Conservation (phyloP, 2,888 invertebrate genomes). For the Ophioninae sp. region DNA sequence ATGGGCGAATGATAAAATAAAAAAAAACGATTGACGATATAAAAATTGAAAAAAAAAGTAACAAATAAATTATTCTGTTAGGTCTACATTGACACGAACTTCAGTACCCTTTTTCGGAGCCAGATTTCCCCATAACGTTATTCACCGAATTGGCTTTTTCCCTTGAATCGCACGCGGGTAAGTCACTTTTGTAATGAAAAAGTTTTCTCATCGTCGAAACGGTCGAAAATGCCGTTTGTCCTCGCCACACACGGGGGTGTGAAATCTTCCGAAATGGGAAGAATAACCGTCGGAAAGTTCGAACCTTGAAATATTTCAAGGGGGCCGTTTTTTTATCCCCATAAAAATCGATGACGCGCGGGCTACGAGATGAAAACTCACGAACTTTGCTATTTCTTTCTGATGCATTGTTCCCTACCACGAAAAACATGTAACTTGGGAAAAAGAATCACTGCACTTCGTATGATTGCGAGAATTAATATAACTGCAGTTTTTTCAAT, state of each 20-base stretch:
- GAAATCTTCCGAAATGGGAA: conserved; percentile 16
- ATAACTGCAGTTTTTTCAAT: too few relatives aligned
- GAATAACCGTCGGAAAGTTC: conserved; percentile 49
- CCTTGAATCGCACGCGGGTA: not conserved
- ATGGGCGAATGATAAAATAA: too few relatives aligned
- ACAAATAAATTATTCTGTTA: not conserved
- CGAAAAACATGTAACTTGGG: too few relatives aligned
- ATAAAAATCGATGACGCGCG: not conserved
- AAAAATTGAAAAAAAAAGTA: conserved; percentile 12
- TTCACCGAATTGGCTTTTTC: conserved; percentile 39
- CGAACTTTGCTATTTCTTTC: conserved; percentile 7
- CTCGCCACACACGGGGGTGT: conserved; percentile 19
- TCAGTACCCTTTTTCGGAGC: not conserved
- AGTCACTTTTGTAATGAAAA: conserved; percentile 54
- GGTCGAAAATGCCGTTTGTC: conserved; percentile 44
- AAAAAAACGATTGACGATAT: too few relatives aligned
- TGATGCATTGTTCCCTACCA: not conserved
- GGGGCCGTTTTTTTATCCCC: conserved; percentile 11
- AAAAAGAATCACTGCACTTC: too few relatives aligned
- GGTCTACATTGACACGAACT: not conserved
- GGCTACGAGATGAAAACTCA: not conserved
- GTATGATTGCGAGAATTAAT: too few relatives aligned
- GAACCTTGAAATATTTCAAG: conserved; percentile 40
- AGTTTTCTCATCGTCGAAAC: conserved; percentile 56
- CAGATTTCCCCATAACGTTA: conserved; percentile 29